Conservation (phyloP, 2,113 vertebrate species). For the Leptocoma aspasia region DNA sequence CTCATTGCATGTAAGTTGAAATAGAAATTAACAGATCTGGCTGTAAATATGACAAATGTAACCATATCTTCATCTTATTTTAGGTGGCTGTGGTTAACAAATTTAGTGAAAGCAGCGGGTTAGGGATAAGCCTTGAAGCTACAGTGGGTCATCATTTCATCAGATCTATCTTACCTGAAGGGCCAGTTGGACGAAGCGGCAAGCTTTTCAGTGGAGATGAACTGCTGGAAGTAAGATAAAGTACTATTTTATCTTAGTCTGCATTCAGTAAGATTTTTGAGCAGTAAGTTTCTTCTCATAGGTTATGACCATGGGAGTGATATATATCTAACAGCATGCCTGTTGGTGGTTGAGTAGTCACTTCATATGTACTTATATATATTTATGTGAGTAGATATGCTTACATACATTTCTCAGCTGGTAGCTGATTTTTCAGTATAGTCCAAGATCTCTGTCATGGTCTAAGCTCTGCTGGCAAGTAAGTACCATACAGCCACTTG, state of each 20-base stretch:
- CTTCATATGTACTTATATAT: accelerated
- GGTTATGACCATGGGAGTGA: background rate
- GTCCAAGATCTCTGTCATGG: background rate
- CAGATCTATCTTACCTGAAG: conserved; percentile 91
- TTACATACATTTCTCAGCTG: background rate
- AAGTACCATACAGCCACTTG: background rate
- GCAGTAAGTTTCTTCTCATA: background rate
- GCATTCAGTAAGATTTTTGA: background rate
- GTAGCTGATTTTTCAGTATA: background rate
- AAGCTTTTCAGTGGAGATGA: conserved; percentile 94
- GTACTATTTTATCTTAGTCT: background rate
- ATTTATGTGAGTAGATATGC: background rate
- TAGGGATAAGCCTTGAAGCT: conserved; percentile 94
- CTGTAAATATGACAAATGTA: background rate
- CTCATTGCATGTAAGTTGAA: background rate
- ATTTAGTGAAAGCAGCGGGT: conserved; percentile 89
- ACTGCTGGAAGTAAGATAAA: conserved; percentile 85
- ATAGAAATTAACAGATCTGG: background rate
- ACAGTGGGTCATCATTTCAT: conserved; percentile 91
- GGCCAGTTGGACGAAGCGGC: conserved; percentile 89
- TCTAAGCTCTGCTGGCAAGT: background rate
- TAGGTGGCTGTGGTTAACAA: conserved; percentile 93
- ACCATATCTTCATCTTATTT: background rate
- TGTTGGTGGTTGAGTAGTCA: background rate
- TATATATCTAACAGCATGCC: background rate